Base-by-base conservation (phyloP, 2,888 invertebrate genomes). In the Pediacus dermestoides region DNA sequence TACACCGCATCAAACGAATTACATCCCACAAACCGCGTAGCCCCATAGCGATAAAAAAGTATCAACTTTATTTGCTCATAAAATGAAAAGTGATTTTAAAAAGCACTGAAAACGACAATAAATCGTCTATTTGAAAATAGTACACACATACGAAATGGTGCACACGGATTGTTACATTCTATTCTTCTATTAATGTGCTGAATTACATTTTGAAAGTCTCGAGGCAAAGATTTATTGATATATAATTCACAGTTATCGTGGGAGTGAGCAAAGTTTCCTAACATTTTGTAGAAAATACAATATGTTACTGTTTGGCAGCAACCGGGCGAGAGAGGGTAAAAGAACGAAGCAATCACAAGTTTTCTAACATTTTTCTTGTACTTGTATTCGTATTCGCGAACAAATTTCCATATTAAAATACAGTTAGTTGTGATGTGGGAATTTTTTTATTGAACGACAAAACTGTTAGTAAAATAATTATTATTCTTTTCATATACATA, bases 1-100 rank as follows among this genome's bases (percentile, higher is more conserved):
- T n/a, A n/a, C n/a, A n/a, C n/a, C n/a, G n/a, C n/a, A n/a, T n/a
- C n/a, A n/a, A n/a, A n/a, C n/a, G n/a, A n/a, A n/a, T n/a, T n/a
- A n/a, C n/a, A n/a, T n/a, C n/a, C n/a, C n/a, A n/a, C n/a, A n/a
- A n/a, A n/a, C n/a, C n/a, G n/a, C n/a, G n/a, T n/a, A n/a, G n/a
- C n/a, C n/a, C n/a, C n/a, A n/a, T n/a, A n/a, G n/a, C n/a, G n/a
- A n/a, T n/a, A n/a, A n/a, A n/a, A n/a, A n/a, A n/a, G n/a, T n/a
- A n/a, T 42, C 35, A 38, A 25, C 42, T 53, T 50, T 50, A 53
- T 50, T 52, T 37, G 45, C 38, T 39, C 50, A 52, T 53, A 52
- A 53, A 53, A 48, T 47, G 50, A 52, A 53, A 53, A 53, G 52
- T 53, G 53, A 53, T 52, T 52, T 50, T 48, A 44, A 50, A 42